Base-by-base conservation (phyloP, 2,113 vertebrate species). In the Echinops telfairi region DNA sequence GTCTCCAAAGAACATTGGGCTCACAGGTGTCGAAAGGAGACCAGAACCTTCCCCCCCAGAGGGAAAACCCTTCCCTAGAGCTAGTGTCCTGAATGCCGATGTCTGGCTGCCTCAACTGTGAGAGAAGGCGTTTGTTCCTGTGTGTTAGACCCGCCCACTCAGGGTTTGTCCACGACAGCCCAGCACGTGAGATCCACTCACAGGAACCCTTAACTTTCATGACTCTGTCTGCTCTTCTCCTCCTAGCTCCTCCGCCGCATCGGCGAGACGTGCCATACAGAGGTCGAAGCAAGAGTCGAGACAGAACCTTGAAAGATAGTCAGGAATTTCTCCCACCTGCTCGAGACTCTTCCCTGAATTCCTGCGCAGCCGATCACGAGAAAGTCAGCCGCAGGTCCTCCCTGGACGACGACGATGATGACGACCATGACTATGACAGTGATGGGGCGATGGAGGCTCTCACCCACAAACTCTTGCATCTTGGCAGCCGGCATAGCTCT, bases 251-350 rank as follows among this genome's bases (percentile, higher is more conserved):
- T 43, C 0, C 36, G 1, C 1, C 25, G 0, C 15, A 80, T 38
- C 92, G 6, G 2, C 68, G 93, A 85, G 78, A 31, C 1, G 0
- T 0, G 7, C 15, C 66, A 0, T 0, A 23, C 0, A 47, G 94
- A 88, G 87, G 33, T 0, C 85, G 97, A 88, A 95, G 95, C 90
- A 95, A 90, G 64, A 96, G 95, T 3, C 78, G 85, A 86, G 94
- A 96, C 3, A 88, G 92, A 0, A 23, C 60, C 11, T 33, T 81
- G 4, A 64, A 27, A 6, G 77, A 6, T 38, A 6, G 5, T 0
- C 22, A 22, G 1, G 94, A 97, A 12, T n/a, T 93, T 31, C 3
- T 78, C 11, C 8, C 91, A 0, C 14, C 89, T 0, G 33, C 66
- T 43, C 29, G 57, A 0, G 14, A 25, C 4, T 20, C 86, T 11